Evolutionary conservation across 1,140 invertebrate species (phyloP).

Genomic region (Bradysia coprophila): DNA sequence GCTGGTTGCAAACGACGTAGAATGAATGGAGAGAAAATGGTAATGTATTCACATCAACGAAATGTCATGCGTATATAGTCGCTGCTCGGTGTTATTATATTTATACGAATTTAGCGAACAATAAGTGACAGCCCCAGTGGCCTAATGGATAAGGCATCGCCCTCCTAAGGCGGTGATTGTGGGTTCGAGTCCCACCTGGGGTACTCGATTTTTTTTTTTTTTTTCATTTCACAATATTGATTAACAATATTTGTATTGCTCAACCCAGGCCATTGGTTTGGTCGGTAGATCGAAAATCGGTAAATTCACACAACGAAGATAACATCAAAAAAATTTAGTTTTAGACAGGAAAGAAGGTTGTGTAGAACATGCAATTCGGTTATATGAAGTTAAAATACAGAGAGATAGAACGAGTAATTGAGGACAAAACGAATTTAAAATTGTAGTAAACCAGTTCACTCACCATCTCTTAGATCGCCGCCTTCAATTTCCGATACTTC

Average conservation of each 20-base stretch:
- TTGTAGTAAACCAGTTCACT: slow-evolving; percentile 12
- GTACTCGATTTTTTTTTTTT: slow-evolving; percentile 4
- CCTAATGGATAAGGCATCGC: slow-evolving; percentile 11
- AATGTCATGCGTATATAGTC: too few relatives aligned
- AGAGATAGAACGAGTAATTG: background rate
- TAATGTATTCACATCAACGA: too few relatives aligned
- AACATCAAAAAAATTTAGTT: background rate
- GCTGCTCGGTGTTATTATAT: background rate
- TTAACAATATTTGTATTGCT: background rate
- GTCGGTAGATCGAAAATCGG: background rate
- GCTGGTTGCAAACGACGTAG: too few relatives aligned
- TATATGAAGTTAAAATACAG: background rate
- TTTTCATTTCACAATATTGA: background rate
- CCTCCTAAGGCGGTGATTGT: slow-evolving; percentile 12
- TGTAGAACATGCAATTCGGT: background rate
- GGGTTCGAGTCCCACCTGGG: slow-evolving; percentile 12
- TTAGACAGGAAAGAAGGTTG: background rate
- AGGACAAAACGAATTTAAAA: background rate
- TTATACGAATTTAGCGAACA: background rate
- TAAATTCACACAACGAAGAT: background rate
- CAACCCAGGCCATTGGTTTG: too few relatives aligned
- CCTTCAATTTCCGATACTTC: slow-evolving; percentile 83
- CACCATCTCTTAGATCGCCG: slow-evolving; percentile 82
- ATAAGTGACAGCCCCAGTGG: slow-evolving; percentile 21
- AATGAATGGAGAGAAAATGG: too few relatives aligned